Evolutionary conservation across 2,888 invertebrate species (phyloP), one percentile per base, ranked within the genome.

Genomic region (Nomada goodeniana): DNA sequence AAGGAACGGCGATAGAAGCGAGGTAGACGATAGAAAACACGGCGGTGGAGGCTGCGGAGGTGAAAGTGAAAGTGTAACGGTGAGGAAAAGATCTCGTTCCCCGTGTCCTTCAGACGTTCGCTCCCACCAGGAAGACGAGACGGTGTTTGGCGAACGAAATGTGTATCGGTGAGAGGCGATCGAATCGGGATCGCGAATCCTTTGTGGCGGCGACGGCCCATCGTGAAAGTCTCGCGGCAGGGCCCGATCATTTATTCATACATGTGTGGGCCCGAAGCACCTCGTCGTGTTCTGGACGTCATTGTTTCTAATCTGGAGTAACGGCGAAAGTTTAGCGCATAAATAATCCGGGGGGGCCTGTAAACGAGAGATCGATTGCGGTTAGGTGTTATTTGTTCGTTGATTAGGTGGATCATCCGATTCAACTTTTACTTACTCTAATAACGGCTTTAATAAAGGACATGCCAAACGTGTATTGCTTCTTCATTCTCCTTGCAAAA

Each of bases 41-140:
- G 9, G 61, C n/a, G 65, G 65, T 67, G 82, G 80, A 76, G 76
- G 72, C 61, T 83, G 83, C 69, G 74, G 82, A 70, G 86, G 89
- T 87, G 90, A 90, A 90, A 90, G 90, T 90, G 90, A 90, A 90
- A 90, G 90, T 89, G 86, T 88, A 89, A 88, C 89, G 79, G 71
- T 73, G 84, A 86, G 82, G 85, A 86, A 88, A 85, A 83, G 86
- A 88, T 82, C 82, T 88, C 77, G 81, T 83, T 86, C 76, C 73
- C 79, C 53, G 68, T 86, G 76, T 83, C 76, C 85, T 81, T 70
- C 69, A 77, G 80, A 86, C 81, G 61, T 64, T 79, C 29, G 50
- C 83, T 82, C 80, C 80, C 76, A 86, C 79, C 81, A 76, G 80
- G 71, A 85, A 85, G 82, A 84, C 84, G 73, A 73, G 74, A 65